phyloP scores from a whole-genome alignment of 1,140 invertebrate species.

The Drosophila mojavensis region DNA sequence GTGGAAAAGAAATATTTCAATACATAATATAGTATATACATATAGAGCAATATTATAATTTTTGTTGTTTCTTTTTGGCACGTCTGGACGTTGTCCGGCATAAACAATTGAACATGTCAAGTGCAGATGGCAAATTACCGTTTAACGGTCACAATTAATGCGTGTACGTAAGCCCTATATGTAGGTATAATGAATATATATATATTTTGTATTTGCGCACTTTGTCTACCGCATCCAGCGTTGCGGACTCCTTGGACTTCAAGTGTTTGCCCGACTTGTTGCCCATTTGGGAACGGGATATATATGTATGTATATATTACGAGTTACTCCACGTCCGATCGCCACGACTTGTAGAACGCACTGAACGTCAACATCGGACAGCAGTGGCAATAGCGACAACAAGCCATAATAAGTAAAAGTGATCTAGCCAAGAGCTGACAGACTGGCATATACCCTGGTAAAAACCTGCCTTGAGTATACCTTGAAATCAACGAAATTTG shows the following conservation, averaged over 20 bases:
- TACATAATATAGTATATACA: background rate
- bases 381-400: constrained; percentile 16
- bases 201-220: constrained; percentile 13
- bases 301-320: constrained; percentile 11
- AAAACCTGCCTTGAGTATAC: too few relatives aligned
- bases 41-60: background rate
- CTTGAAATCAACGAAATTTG: background rate
- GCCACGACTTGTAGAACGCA: constrained; percentile 47
- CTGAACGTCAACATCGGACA: constrained; percentile 34
- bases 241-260: constrained; percentile 18
- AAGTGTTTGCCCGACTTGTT: constrained; percentile 56
- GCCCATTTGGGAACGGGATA: constrained; percentile 44
- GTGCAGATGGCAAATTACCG: constrained; percentile 17
- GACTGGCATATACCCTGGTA: background rate
- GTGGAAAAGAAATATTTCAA: background rate
- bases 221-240: constrained; percentile 53
- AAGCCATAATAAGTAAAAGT: constrained; percentile 28
- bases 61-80: constrained; percentile 30
- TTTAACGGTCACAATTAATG: constrained; percentile 16
- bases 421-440: background rate
- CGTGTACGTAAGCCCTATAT: constrained; percentile 1
- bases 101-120: constrained; percentile 43
- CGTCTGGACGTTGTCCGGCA: constrained; percentile 50
- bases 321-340: constrained; percentile 44
- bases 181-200: constrained; percentile 2